These are phyloP conservation scores for Acrossocheilus fasciatus DNA, from an alignment of 2,797 vertebrate genomes.

Conservation along the genomic window DNA sequence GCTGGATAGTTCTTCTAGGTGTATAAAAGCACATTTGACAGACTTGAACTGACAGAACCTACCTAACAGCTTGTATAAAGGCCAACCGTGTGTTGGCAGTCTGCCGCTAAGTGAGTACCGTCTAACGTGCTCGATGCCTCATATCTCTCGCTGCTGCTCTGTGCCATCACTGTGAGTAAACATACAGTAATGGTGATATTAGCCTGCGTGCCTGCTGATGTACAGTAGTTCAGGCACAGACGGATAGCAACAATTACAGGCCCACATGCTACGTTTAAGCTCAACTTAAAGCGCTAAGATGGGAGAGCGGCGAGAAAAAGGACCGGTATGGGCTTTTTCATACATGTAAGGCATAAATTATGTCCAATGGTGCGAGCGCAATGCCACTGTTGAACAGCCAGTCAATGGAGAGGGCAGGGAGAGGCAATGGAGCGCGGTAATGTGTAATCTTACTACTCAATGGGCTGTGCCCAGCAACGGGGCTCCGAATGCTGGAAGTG, in stretches of 20 bases:
- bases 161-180: slow-evolving; percentile 55
- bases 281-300: slow-evolving; percentile 65
- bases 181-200: slow-evolving; percentile 49
- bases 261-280: slow-evolving; percentile 67
- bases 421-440: slow-evolving; percentile 99
- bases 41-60: slow-evolving; percentile 37
- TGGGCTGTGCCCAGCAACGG: slow-evolving; percentile 98
- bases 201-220: slow-evolving; percentile 36
- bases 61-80: slow-evolving; percentile 47
- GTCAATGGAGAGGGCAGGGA: slow-evolving; percentile 99
- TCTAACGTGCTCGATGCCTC: slow-evolving; percentile 25
- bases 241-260: slow-evolving; percentile 64
- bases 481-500: slow-evolving; percentile 96
- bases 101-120: slow-evolving; percentile 8
- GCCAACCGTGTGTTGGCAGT: slow-evolving; percentile 27
- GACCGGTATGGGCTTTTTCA: slow-evolving; percentile 71
- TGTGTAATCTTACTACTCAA: slow-evolving; percentile 99
- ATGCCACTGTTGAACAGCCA: slow-evolving; percentile 96
- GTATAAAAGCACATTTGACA: slow-evolving; percentile 11
- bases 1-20: slow-evolving; percentile 33
- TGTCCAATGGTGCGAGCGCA: slow-evolving; percentile 92
- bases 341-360: slow-evolving; percentile 93
- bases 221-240: slow-evolving; percentile 53
- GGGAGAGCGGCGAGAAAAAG: slow-evolving; percentile 64
- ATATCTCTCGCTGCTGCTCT: slow-evolving; percentile 12